Conservation (phyloP, 2,888 invertebrate species). For the Andrena bucephala region DNA sequence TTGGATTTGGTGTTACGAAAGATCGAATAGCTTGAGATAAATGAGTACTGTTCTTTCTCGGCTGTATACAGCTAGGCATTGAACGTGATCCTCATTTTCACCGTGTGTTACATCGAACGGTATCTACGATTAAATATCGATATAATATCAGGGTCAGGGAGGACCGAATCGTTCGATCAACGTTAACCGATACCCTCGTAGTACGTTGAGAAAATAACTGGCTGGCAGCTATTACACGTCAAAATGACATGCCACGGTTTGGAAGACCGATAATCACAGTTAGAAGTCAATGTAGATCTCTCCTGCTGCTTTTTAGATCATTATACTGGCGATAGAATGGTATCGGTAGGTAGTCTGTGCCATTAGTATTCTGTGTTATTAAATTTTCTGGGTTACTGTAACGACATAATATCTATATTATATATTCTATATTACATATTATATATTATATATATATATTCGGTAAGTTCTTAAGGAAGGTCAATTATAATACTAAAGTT, state of each 20-base stretch:
- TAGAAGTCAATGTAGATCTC: constrained; percentile 16
- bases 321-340: background rate
- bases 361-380: background rate
- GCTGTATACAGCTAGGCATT: background rate
- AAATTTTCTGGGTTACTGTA: no score
- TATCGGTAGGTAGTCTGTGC: background rate
- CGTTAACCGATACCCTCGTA: constrained; percentile 28
- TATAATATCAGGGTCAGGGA: constrained; percentile 9
- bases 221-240: constrained; percentile 47
- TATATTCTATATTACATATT: no score
- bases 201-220: constrained; percentile 36
- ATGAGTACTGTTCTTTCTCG: background rate
- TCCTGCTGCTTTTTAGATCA: background rate
- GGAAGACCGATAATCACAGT: constrained; percentile 30
- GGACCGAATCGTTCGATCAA: constrained; percentile 29
- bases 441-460: no score
- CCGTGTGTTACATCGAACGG: background rate
- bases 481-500: no score
- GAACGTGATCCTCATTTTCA: background rate
- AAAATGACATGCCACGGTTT: constrained; percentile 29
- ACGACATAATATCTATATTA: no score
- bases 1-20: no score
- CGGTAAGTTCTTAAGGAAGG: no score
- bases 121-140: constrained; percentile 25
- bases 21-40: no score